Evolutionary conservation across 2,113 vertebrate species (phyloP).

Genomic region (Hemiprocne comata): DNA sequence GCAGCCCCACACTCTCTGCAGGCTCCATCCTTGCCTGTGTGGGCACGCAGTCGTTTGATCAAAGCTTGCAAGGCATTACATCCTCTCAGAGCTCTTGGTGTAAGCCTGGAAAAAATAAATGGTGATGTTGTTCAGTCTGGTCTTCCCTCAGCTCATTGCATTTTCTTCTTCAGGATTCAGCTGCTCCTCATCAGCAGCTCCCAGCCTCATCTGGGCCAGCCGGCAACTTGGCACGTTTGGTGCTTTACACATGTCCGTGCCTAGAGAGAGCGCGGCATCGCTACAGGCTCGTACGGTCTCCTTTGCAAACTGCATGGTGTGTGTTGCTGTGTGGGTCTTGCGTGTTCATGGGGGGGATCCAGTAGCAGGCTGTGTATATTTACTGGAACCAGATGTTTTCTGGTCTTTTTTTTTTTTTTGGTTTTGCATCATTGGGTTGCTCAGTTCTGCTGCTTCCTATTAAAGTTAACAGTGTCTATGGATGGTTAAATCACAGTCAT

Average conservation of each 20-base stretch:
- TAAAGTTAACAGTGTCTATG: neutral
- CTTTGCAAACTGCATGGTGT: neutral
- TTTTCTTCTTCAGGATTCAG: neutral
- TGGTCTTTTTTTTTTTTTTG: neutral
- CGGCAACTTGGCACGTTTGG: accelerated
- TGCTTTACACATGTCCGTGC: neutral
- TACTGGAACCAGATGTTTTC: neutral
- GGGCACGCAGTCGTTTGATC: neutral
- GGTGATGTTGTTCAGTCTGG: neutral
- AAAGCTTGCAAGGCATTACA: neutral
- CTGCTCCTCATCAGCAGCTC: neutral
- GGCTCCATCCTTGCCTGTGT: neutral
- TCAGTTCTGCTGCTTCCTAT: neutral
- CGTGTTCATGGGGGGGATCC: neutral
- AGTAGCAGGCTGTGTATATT: neutral
- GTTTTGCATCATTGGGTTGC: neutral
- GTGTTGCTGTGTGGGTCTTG: accelerated
- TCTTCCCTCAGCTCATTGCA: neutral
- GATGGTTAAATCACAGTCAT: neutral
- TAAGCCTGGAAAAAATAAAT: neutral
- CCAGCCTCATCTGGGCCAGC: neutral
- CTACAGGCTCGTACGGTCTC: accelerated
- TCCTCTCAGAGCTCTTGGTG: neutral
- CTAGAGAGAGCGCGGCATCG: accelerated
- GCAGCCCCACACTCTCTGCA: neutral